Percentiles rank a stretch among this genome's conserved stretches.
Evolutionary conservation across 2,113 vertebrate genomes (phyloP).

Genomic region (Stictonetta naevosa): DNA sequence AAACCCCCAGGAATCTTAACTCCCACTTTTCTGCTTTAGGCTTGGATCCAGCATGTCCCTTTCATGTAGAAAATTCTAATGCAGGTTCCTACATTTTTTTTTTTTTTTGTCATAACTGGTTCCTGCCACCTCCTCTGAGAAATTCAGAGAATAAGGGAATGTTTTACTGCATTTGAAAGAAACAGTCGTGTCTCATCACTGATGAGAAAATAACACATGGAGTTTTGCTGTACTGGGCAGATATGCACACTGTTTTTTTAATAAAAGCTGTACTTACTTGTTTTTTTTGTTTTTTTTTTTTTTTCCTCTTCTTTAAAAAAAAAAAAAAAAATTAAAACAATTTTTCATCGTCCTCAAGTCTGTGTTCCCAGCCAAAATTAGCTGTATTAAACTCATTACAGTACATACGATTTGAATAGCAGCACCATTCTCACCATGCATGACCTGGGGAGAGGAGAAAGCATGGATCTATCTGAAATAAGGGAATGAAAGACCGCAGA

Average conservation of each 20-base stretch:
- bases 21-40: neutral
- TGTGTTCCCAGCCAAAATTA: neutral
- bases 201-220: neutral
- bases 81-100: neutral
- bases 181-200: neutral
- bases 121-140: neutral
- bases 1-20: neutral
- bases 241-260: neutral
- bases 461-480: neutral
- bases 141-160: neutral
- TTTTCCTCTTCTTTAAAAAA: neutral
- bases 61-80: neutral
- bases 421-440: neutral
- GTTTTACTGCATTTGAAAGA: neutral
- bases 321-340: neutral
- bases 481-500: neutral
- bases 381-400: neutral
- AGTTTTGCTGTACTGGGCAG: neutral
- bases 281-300: neutral
- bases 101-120: neutral
- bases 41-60: neutral
- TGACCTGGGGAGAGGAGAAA: neutral
- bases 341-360: neutral
- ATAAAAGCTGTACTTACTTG: neutral
- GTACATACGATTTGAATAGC: neutral